Evolutionary conservation across 1,140 invertebrate species (phyloP).

Genomic region (Agrilus planipennis): DNA sequence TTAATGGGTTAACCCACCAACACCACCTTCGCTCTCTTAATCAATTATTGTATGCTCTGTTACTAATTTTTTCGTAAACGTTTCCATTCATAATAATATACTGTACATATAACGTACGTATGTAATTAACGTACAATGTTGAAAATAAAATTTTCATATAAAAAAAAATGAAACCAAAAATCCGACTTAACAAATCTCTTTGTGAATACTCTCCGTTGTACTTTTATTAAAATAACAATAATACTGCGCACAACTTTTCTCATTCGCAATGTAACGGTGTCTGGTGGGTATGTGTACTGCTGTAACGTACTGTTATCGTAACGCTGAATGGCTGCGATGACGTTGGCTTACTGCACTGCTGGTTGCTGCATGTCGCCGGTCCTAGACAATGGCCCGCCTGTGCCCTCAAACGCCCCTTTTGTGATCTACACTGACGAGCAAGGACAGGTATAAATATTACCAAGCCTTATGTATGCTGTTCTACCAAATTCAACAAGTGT

Average conservation of each 20-base stretch:
- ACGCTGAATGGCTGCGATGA: conserved; percentile 35
- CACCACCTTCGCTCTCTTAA: conserved; percentile 10
- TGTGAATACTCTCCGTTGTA: no score
- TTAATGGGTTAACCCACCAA: conserved; percentile 22
- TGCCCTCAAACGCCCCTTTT: conserved; percentile 78
- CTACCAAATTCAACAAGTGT: no score
- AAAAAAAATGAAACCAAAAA: no score
- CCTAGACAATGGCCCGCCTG: conserved; percentile 37
- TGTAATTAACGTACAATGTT: no score
- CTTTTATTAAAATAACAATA: no score
- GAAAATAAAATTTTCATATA: no score
- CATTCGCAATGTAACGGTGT: conserved; percentile 21
- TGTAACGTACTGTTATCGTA: conserved; percentile 34
- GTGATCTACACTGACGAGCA: conserved; percentile 91
- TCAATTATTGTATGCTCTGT: no score
- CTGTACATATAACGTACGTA: no score
- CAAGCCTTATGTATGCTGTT: conserved; percentile 31
- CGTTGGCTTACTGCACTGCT: conserved; percentile 34
- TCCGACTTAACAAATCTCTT: no score
- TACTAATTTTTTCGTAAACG: no score
- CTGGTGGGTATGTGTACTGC: conserved; percentile 22
- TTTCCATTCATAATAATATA: no score
- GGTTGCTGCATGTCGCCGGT: conserved; percentile 32
- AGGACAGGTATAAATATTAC: conserved; percentile 72
- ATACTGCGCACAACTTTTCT: no score